A percentile compares a stretch with the other conserved stretches of the same genome.
Conservation (phyloP, 2,797 vertebrate species). For the Pteropus rufus region DNA sequence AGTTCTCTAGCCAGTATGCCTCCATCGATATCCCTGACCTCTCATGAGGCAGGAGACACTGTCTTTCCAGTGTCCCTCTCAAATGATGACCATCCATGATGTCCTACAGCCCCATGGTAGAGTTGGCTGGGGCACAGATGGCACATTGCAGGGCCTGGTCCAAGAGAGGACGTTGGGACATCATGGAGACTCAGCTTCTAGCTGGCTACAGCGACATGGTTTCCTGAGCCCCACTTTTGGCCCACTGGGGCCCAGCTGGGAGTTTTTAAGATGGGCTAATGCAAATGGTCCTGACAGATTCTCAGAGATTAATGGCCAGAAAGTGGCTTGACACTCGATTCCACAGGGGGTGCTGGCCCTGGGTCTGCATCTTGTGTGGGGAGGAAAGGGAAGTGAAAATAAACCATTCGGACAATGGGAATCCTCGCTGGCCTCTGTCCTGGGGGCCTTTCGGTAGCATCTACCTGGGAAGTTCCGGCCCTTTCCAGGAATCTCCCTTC, state of each 20-base stretch:
- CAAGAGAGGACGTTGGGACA: not conserved
- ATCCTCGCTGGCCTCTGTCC: not conserved
- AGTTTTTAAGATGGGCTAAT: conserved; percentile 31
- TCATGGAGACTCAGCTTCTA: not conserved
- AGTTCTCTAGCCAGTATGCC: not conserved
- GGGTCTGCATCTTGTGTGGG: not conserved
- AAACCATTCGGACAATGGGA: not conserved
- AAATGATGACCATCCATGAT: not conserved
- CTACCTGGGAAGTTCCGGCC: not conserved
- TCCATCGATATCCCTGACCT: not conserved
- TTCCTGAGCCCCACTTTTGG: not conserved
- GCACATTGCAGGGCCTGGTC: not conserved
- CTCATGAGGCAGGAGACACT: not conserved
- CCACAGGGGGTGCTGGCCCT: not conserved
- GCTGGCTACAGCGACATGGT: not conserved
- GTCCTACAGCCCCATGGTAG: not conserved
- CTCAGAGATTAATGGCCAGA: conserved; percentile 65
- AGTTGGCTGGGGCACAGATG: not conserved
- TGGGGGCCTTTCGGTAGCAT: not conserved
- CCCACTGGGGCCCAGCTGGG: conserved; percentile 62
- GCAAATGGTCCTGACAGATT: conserved; percentile 56
- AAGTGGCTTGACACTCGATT: conserved; percentile 35
- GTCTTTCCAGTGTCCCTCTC: not conserved
- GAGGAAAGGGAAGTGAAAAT: not conserved
- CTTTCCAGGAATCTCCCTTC: not conserved